These are phyloP conservation scores for Muntiacus muntjak DNA, from an alignment of 2,113 vertebrate genomes.

Conservation along the genomic window DNA sequence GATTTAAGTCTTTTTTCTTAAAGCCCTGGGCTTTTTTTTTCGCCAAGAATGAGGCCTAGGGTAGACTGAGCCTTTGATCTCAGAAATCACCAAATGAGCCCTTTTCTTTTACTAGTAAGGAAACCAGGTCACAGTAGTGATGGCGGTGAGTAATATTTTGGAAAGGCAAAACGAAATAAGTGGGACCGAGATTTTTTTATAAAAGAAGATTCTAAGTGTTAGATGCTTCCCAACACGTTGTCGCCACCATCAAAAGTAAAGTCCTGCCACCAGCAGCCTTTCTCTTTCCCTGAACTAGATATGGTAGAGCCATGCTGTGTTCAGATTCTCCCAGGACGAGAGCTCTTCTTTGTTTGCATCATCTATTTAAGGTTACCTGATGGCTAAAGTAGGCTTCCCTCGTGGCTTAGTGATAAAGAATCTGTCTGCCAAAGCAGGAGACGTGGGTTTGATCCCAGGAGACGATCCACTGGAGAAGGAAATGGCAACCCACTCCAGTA, in stretches of 20 bases:
- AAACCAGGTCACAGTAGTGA: background rate
- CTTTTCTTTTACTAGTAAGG: background rate
- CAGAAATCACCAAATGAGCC: background rate
- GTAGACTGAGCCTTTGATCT: background rate
- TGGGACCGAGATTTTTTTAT: background rate
- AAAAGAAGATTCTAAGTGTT: background rate
- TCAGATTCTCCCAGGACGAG: background rate
- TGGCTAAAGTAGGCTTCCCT: background rate
- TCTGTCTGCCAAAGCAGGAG: background rate
- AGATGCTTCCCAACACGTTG: background rate
- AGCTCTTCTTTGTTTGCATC: background rate
- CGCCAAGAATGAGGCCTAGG: background rate
- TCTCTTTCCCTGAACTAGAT: background rate
- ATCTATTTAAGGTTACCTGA: background rate
- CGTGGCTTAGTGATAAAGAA: background rate
- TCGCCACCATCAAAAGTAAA: background rate
- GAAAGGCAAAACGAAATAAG: background rate
- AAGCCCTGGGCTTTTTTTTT: background rate
- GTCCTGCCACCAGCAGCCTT: background rate
- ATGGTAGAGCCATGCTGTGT: background rate
- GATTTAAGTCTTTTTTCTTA: background rate
- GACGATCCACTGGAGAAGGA: background rate
- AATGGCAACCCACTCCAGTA: background rate
- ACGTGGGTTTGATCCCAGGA: background rate
- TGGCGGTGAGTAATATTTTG: background rate